A percentile compares a stretch with the other conserved stretches of the same genome.
Evolutionary conservation across 2,888 invertebrate genomes (phyloP).

Genomic region (Plusia festucae): DNA sequence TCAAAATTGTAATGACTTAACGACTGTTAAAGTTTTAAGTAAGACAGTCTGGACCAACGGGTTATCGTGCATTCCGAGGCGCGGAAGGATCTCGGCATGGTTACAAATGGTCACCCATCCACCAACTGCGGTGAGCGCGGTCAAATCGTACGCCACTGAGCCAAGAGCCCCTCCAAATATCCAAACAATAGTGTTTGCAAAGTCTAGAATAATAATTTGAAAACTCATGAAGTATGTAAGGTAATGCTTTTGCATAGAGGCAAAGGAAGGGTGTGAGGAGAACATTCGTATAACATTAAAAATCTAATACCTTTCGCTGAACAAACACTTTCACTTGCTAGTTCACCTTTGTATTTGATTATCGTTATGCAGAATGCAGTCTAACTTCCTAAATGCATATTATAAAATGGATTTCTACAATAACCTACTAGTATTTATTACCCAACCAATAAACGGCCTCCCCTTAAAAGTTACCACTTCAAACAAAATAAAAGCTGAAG

Average conservation of each 20-base stretch:
- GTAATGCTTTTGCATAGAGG: conserved; percentile 30
- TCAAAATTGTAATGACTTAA: too few species aligned
- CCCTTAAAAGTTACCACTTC: conserved; percentile 1
- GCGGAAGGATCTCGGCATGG: too few species aligned
- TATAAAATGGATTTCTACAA: neutral
- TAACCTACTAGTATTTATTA: neutral
- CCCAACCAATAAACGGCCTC: conserved; percentile 4
- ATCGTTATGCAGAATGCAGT: conserved; percentile 4
- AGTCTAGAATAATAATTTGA: conserved; percentile 33
- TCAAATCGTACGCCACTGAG: too few species aligned
- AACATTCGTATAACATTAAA: neutral
- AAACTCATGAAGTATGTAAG: conserved; percentile 39
- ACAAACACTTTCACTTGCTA: neutral
- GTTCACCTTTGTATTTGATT: neutral
- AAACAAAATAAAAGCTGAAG: conserved; percentile 4
- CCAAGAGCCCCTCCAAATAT: too few species aligned
- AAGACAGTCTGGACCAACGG: too few species aligned
- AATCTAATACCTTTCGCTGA: neutral
- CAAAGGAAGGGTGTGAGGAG: neutral
- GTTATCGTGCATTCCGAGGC: too few species aligned
- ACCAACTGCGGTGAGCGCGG: too few species aligned
- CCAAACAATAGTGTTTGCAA: conserved; percentile 7
- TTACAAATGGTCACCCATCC: too few species aligned
- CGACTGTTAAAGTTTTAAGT: too few species aligned
- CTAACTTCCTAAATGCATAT: neutral